A percentile compares a stretch with the other conserved stretches of the same genome.
phyloP scores from a whole-genome alignment of 2,113 vertebrate species.

The Macrotus californicus region DNA sequence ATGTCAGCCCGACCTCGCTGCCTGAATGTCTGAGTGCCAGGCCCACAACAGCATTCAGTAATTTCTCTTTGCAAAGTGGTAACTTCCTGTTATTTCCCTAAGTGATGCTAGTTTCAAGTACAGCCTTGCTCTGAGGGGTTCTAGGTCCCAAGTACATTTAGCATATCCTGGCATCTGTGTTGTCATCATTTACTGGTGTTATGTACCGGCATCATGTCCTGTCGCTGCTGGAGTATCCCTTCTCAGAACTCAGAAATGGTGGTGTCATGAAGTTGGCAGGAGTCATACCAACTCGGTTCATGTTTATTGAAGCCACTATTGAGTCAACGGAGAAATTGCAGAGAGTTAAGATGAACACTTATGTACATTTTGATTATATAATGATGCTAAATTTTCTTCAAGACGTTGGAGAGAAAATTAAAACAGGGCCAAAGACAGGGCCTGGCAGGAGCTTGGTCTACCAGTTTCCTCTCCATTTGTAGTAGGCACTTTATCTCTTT shows the following conservation, averaged over 20 bases:
- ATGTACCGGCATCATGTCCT: background rate
- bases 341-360: background rate
- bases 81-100: background rate
- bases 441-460: background rate
- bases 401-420: background rate
- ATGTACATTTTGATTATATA: background rate
- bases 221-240: background rate
- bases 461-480: background rate
- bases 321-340: background rate
- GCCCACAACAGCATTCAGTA: background rate
- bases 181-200: background rate
- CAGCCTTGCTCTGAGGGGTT: background rate
- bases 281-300: background rate
- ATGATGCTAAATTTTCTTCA: background rate
- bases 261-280: background rate
- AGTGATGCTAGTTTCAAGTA: background rate
- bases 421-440: background rate
- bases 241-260: background rate
- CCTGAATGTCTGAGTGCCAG: conserved; percentile 32
- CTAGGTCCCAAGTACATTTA: background rate
- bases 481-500: background rate
- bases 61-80: background rate
- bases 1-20: conserved; percentile 41
- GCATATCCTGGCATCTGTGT: background rate
- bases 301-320: background rate